Percentiles rank a stretch among this genome's conserved stretches.
These are phyloP conservation scores for Akabosia matsudoensis DNA, from an alignment of 1,140 invertebrate species.

Conservation along the genomic window DNA sequence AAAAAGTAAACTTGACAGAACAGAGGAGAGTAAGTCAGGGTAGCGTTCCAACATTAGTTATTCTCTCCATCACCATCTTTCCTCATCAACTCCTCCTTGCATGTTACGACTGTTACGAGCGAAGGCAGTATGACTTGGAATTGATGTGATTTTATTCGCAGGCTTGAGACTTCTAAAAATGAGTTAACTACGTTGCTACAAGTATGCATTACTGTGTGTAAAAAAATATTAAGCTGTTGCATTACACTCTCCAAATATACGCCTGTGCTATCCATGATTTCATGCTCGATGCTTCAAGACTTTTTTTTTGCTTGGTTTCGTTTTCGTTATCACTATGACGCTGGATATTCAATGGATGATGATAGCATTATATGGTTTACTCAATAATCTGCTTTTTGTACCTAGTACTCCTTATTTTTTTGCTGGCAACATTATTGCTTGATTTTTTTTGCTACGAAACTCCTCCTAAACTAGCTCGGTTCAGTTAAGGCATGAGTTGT, in stretches of 20 bases:
- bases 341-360: slow-evolving; percentile 9
- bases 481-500: not conserved
- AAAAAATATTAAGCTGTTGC: not conserved
- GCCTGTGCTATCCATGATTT: too few species aligned
- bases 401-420: too few species aligned
- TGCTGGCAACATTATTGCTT: not conserved
- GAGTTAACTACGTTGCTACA: not conserved
- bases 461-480: not conserved
- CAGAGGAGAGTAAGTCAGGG: not conserved
- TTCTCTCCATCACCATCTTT: slow-evolving; percentile 4
- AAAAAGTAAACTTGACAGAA: too few species aligned
- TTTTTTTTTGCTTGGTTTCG: not conserved
- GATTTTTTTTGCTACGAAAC: not conserved
- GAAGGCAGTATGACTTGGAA: slow-evolving; percentile 16
- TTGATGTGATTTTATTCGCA: not conserved
- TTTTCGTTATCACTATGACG: not conserved
- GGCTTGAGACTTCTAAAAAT: not conserved
- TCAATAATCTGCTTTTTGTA: not conserved
- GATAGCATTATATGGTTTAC: not conserved
- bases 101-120: too few species aligned
- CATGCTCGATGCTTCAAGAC: too few species aligned
- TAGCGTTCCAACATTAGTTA: not conserved
- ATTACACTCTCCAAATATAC: not conserved
- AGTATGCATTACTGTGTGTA: not conserved
- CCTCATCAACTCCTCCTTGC: too few species aligned